Evolutionary conservation across 2,888 invertebrate species (phyloP), one percentile per base, ranked within the genome.

Genomic region (Phengaris alcon): DNA sequence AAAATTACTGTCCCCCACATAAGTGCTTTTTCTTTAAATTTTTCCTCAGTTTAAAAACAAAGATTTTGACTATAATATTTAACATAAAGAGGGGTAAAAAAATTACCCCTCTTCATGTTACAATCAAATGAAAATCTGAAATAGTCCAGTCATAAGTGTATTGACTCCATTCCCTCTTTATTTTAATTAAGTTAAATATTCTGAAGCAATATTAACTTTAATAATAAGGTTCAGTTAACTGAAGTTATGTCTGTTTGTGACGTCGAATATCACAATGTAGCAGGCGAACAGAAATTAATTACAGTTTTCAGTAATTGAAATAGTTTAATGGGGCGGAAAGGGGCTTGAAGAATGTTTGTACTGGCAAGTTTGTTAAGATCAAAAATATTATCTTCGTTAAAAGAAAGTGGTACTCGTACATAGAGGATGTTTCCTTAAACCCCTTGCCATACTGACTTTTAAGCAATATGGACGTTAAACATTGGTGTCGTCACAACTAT

Each of bases 261-360:
- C 59, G 59, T 59, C 5, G 59, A 59, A 22, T 59, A 59, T 22
- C 59, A 10, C 59, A 22, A 7, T 22, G 59, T 59, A 59, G 10
- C 22, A 59, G 59, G 59, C 15, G 22, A 22, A 9, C 4, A 35
- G 22, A 8, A 59, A 59, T 22, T 59, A 59, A 59, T 59, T 59
- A 59, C 59, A 22, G 59, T 22, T 52, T 10, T 22, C 22, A 35
- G 22, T 59, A 59, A 59, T 59, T 59, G 59, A 59, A 59, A 59
- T 59, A 59, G 59, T 59, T 59, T 59, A 59, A 59, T 59, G 59
- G 59, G 59, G 59, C 22, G 59, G 59, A 59, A 59, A 9, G 9
- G 52, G 59, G 59, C 59, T 22, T 22, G 22, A 22, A 59, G 59
- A 59, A 59, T 59, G 59, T 59, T 59, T 4, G 8, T 5, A 5